A percentile compares a stretch with the other conserved stretches of the same genome.
Conservation (phyloP, 30 jellyfish, hydroid and myxozoan species). For the Aurelia aurita region DNA sequence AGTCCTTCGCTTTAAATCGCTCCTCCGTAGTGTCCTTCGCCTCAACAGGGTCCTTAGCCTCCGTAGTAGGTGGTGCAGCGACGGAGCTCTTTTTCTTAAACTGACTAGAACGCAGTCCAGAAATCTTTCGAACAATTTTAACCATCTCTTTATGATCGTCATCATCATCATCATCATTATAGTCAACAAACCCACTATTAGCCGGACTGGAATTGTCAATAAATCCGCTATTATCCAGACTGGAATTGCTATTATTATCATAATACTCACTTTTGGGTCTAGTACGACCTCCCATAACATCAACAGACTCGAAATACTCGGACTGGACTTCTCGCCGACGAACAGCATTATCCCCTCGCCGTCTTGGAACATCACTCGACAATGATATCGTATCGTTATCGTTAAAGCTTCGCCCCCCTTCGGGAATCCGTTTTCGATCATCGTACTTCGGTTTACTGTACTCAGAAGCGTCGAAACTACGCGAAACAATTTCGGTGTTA, state of each 20-base stretch:
- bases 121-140: conserved; percentile 55
- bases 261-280: conserved; percentile 48
- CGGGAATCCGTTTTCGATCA: no score
- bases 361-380: no score
- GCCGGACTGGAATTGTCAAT: not conserved
- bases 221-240: no score
- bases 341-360: not conserved
- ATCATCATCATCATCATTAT: conserved; percentile 47
- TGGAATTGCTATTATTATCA: not conserved
- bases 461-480: not conserved
- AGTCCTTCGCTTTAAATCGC: no score
- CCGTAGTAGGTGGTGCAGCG: not conserved
- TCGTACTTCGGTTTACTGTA: no score
- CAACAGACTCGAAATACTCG: conserved; percentile 15
- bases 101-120: conserved; percentile 67
- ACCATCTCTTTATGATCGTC: conserved; percentile 68
- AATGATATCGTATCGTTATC: no score
- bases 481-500: not conserved
- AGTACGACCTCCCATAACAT: not conserved
- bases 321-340: conserved; percentile 38
- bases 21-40: no score
- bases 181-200: conserved; percentile 4
- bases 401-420: no score
- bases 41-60: no score
- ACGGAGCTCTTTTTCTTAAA: conserved; percentile 12